Percentiles rank a stretch among this genome's conserved stretches.
Conservation (phyloP, 2,888 invertebrate genomes). For the Chrysodeixis includens region DNA sequence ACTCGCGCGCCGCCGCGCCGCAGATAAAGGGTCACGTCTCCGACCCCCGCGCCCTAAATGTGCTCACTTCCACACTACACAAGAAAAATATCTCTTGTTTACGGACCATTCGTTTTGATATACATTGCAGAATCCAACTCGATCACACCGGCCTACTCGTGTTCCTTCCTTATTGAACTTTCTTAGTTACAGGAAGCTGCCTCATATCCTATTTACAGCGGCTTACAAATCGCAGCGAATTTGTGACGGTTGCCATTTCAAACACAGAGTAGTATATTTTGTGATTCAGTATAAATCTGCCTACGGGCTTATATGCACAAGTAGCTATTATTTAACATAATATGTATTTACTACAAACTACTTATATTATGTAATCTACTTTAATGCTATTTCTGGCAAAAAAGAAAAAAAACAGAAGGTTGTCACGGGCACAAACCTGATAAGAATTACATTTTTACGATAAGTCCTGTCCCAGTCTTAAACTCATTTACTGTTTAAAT, state of each 20-base stretch:
- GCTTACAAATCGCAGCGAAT: slow-evolving; percentile 11
- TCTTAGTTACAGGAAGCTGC: slow-evolving; percentile 10
- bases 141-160: neutral
- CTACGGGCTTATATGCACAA: too few species aligned
- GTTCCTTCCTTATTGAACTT: neutral
- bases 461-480: neutral
- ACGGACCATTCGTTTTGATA: slow-evolving; percentile 18
- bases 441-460: too few species aligned
- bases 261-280: neutral
- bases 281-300: neutral
- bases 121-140: slow-evolving; percentile 10
- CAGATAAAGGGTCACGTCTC: slow-evolving; percentile 56
- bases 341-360: too few species aligned
- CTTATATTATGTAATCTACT: too few species aligned
- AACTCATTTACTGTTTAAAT: neutral
- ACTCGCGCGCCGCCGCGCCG: slow-evolving; percentile 32
- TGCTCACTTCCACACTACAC: slow-evolving; percentile 29
- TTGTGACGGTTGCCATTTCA: neutral
- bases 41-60: slow-evolving; percentile 48
- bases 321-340: too few species aligned
- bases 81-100: slow-evolving; percentile 21
- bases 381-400: too few species aligned
- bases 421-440: too few species aligned
- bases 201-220: slow-evolving; percentile 19
- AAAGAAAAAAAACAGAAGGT: too few species aligned